phyloP scores from a whole-genome alignment of 2,888 invertebrate genomes.

The Drosophila quinaria region DNA sequence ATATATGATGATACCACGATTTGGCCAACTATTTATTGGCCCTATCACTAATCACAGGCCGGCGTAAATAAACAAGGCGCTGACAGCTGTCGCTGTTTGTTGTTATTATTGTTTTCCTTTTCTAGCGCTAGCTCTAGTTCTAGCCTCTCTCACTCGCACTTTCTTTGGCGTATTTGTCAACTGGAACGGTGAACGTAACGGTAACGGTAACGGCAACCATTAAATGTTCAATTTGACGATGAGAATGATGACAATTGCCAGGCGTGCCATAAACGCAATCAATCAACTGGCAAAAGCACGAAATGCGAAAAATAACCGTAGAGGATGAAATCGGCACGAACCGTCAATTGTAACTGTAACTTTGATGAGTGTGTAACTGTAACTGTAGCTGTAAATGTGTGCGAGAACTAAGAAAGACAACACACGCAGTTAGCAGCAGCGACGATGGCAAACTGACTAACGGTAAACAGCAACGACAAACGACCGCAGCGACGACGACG shows the following conservation, averaged over 20 bases:
- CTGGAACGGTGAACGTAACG: constrained; percentile 35
- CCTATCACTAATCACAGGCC: constrained; percentile 42
- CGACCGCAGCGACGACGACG: constrained; percentile 49
- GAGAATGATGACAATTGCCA: constrained; percentile 52
- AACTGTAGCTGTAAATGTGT: constrained; percentile 16
- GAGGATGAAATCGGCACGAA: constrained; percentile 28
- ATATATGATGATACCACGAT: constrained; percentile 20
- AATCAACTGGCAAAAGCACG: constrained; percentile 55
- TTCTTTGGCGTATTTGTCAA: constrained; percentile 5
- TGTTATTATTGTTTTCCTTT: constrained; percentile 27
- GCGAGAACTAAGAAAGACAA: constrained; percentile 27
- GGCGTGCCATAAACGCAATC: constrained; percentile 64
- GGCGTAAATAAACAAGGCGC: constrained; percentile 50
- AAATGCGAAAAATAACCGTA: constrained; percentile 24
- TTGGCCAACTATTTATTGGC: constrained; percentile 45
- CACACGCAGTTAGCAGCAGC: constrained; percentile 51
- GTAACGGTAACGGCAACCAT: constrained; percentile 47
- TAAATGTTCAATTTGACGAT: constrained; percentile 67
- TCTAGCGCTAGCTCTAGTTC: neutral
- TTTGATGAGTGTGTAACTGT: constrained; percentile 1
- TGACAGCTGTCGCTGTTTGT: constrained; percentile 49
- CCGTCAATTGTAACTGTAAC: constrained; percentile 30
- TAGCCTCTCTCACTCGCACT: constrained; percentile 24
- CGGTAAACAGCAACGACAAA: constrained; percentile 41
- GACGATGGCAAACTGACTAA: constrained; percentile 56